A percentile compares a stretch with the other conserved stretches of the same genome.
Evolutionary conservation across 2,888 invertebrate genomes (phyloP).

Genomic region (Neoascia interrupta): DNA sequence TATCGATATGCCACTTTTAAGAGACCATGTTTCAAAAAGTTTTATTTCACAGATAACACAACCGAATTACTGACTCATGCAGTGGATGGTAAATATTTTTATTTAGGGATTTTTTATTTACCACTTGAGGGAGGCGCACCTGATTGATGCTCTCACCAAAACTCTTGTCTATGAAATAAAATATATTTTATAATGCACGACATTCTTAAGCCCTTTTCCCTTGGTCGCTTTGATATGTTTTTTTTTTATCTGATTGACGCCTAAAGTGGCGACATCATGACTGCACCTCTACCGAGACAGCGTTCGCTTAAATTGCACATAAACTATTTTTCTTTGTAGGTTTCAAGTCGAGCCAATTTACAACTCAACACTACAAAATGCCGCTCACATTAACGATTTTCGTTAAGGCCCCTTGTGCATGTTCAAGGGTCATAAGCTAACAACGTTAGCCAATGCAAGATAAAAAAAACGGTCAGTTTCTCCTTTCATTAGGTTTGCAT

Average conservation of each 20-base stretch:
- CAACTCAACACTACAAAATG: constrained; percentile 45
- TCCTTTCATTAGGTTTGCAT: constrained; percentile 59
- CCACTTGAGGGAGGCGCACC: no score
- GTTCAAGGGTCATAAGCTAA: constrained; percentile 69
- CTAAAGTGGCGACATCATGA: constrained; percentile 61
- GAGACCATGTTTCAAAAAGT: no score
- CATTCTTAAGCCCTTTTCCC: no score
- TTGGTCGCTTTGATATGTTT: no score
- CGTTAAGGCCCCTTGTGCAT: constrained; percentile 39
- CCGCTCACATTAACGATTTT: constrained; percentile 35
- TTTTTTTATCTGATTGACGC: constrained; percentile 62
- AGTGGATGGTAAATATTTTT: no score
- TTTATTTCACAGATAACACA: no score
- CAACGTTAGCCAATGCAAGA: constrained; percentile 47
- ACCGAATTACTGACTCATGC: no score
- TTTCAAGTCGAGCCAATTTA: constrained; percentile 56
- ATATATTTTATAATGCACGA: no score
- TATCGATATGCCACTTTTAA: no score
- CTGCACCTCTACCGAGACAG: constrained; percentile 61
- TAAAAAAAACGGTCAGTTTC: background rate
- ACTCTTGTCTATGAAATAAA: no score
- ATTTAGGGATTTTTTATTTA: no score
- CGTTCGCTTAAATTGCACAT: constrained; percentile 10
- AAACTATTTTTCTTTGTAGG: constrained; percentile 49
- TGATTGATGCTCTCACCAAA: no score